Percentiles rank a stretch among this genome's conserved stretches.
phyloP scores from a whole-genome alignment of 2,113 vertebrate species.

The Gorsachius goisagi region DNA sequence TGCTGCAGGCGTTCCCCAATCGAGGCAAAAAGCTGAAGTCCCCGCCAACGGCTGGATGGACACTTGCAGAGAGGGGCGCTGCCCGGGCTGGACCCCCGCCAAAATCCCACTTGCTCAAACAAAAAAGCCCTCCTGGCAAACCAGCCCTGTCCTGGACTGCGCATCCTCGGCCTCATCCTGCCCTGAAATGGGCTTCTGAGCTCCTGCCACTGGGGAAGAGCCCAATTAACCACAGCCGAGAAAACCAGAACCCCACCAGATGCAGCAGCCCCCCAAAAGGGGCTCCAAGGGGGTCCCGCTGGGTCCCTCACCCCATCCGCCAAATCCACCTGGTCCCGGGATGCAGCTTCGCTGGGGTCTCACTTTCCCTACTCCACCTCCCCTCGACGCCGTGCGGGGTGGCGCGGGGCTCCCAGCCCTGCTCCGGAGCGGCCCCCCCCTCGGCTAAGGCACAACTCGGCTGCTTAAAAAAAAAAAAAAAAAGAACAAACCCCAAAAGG shows the following conservation, averaged over 20 bases:
- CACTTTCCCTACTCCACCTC: neutral
- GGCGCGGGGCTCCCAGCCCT: neutral
- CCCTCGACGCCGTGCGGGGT: rapidly evolving
- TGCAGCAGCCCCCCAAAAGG: neutral
- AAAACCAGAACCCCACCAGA: neutral
- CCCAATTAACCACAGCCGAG: rapidly evolving
- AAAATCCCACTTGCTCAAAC: neutral
- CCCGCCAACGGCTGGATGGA: neutral
- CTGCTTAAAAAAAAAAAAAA: neutral
- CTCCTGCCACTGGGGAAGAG: neutral
- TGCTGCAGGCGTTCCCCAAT: rapidly evolving
- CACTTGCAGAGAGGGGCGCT: neutral
- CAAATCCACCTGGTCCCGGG: neutral
- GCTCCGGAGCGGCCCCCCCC: neutral
- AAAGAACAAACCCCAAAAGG: too few species aligned
- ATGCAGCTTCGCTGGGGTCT: neutral
- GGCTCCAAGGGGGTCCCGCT: neutral
- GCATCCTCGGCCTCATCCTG: neutral
- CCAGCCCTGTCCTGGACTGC: neutral
- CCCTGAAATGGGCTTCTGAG: neutral
- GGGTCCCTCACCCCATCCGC: neutral
- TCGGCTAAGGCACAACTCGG: slow-evolving; percentile 17
- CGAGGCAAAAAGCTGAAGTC: neutral
- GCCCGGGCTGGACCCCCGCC: neutral
- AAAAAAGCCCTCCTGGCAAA: neutral